Conservation (phyloP, 2,888 invertebrate species). For the Acronicta psi region DNA sequence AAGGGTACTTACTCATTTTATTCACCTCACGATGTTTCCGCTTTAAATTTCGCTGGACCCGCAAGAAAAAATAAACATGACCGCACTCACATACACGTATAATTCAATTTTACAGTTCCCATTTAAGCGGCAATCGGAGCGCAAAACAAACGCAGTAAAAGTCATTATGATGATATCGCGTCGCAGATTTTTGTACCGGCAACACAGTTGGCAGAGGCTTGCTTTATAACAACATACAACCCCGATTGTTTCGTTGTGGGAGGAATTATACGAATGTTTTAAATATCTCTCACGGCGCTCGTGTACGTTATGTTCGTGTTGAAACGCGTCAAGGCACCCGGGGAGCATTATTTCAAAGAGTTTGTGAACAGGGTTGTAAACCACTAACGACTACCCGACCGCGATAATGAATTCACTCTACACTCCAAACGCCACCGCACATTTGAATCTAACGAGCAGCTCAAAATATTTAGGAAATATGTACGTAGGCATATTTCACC, state of each 20-base stretch:
- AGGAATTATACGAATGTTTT: conserved; percentile 59
- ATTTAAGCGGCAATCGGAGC: conserved; percentile 37
- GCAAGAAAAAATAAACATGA: conserved; percentile 18
- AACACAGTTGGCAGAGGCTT: conserved; percentile 31
- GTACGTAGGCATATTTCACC: conserved; percentile 49
- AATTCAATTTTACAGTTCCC: conserved; percentile 45
- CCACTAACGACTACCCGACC: conserved; percentile 84
- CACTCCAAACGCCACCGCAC: conserved; percentile 73
- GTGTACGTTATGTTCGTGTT: conserved; percentile 57
- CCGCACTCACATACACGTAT: conserved; percentile 15
- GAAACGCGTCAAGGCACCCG: conserved; percentile 64
- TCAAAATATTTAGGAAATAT: conserved; percentile 63
- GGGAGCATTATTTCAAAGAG: conserved; percentile 84
- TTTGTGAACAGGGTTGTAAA: conserved; percentile 81
- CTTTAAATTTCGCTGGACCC: background rate
- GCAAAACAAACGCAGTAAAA: conserved; percentile 43
- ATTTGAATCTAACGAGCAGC: conserved; percentile 69
- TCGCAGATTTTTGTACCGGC: conserved; percentile 42
- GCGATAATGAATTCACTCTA: conserved; percentile 84
- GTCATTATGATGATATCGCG: conserved; percentile 44
- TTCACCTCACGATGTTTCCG: background rate
- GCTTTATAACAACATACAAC: conserved; percentile 43
- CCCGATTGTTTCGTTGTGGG: conserved; percentile 47
- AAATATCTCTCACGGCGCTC: conserved; percentile 60
- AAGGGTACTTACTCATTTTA: background rate